Percentiles rank a stretch among this genome's conserved stretches.
phyloP scores from a whole-genome alignment of 2,797 vertebrate species.

The Syngnathus acus region DNA sequence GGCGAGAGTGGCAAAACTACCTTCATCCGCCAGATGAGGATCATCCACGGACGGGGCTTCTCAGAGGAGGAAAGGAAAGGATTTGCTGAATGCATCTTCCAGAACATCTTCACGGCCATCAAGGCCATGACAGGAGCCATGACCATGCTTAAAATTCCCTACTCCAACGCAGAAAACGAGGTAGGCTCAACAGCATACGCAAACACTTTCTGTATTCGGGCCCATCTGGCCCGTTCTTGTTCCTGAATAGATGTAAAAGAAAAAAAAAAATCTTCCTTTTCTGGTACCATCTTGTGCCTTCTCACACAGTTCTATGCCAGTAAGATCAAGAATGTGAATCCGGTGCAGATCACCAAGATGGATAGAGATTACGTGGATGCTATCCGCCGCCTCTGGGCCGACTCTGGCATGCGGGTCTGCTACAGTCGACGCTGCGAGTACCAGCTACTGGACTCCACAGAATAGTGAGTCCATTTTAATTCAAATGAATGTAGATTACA shows the following conservation, averaged over 20 bases:
- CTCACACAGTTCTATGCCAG: constrained; percentile 53
- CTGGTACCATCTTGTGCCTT: no score
- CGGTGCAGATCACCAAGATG: constrained; percentile 57
- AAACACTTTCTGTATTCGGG: not conserved
- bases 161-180: constrained; percentile 67
- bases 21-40: constrained; percentile 77
- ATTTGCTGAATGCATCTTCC: constrained; percentile 70
- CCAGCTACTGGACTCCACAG: constrained; percentile 77
- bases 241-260: not conserved
- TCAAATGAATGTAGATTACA: no score
- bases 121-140: constrained; percentile 70
- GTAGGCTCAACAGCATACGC: constrained; percentile 25
- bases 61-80: constrained; percentile 68
- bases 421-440: constrained; percentile 73
- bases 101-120: constrained; percentile 73
- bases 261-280: no score
- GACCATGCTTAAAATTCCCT: constrained; percentile 66
- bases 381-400: constrained; percentile 68
- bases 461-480: constrained; percentile 66
- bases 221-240: not conserved
- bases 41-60: constrained; percentile 74
- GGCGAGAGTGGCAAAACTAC: constrained; percentile 78
- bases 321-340: constrained; percentile 58
- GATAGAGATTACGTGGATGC: constrained; percentile 54
- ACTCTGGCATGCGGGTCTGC: constrained; percentile 64